phyloP scores from a whole-genome alignment of 2,797 vertebrate genomes.

The Antrozous pallidus region DNA sequence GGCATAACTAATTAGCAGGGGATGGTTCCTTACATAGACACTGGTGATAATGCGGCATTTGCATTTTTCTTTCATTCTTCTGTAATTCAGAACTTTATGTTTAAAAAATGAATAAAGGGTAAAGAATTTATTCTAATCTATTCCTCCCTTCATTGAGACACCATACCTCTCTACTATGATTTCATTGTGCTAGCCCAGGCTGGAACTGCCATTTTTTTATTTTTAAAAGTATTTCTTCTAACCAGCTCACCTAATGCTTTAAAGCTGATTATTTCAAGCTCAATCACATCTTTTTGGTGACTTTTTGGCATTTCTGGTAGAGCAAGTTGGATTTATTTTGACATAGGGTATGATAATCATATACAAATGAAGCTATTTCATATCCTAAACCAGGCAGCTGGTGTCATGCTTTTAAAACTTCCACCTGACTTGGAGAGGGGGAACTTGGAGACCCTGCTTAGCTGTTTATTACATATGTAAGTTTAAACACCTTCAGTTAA shows the following conservation, averaged over 20 bases:
- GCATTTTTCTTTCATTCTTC: slow-evolving; percentile 29
- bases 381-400: background rate
- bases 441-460: background rate
- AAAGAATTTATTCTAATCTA: background rate
- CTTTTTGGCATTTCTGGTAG: slow-evolving; percentile 21
- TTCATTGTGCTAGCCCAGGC: background rate
- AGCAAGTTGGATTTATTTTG: slow-evolving; percentile 21
- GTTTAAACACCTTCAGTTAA: background rate
- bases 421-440: background rate
- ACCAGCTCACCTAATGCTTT: slow-evolving; percentile 30
- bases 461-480: background rate
- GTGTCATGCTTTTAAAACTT: background rate
- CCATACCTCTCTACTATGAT: background rate
- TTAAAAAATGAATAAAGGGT: background rate
- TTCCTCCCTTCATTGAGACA: background rate
- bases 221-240: slow-evolving; percentile 60
- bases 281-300: slow-evolving; percentile 38
- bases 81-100: background rate
- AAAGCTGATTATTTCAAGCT: slow-evolving; percentile 38
- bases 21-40: background rate
- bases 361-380: background rate
- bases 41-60: background rate
- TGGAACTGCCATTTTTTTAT: slow-evolving; percentile 14
- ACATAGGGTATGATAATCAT: slow-evolving; percentile 32
- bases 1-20: background rate